Percentiles rank a stretch among this genome's conserved stretches.
Conservation (phyloP, 2,797 vertebrate species). For the Merluccius polli region DNA sequence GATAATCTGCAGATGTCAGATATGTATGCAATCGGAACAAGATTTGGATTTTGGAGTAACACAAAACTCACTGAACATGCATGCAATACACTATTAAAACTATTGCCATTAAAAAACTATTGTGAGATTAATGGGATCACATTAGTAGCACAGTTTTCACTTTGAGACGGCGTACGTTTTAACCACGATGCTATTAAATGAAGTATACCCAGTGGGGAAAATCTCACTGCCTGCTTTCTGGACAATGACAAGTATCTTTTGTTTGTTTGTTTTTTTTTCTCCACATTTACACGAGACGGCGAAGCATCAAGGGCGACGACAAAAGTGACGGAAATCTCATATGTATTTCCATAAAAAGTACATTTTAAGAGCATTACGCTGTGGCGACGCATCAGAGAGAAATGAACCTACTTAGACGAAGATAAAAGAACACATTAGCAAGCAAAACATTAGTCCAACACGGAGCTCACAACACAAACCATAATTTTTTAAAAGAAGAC, state of each 20-base stretch:
- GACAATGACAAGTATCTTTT: neutral
- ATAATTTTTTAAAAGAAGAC: neutral
- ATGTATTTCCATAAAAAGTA: neutral
- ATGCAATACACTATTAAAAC: neutral
- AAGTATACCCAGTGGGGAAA: neutral
- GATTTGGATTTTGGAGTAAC: neutral
- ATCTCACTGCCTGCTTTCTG: neutral
- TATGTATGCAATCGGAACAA: neutral
- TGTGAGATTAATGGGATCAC: neutral
- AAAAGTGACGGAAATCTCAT: neutral
- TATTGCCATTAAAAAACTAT: neutral
- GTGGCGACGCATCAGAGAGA: neutral
- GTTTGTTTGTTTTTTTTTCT: neutral
- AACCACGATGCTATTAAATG: neutral
- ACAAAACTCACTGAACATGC: neutral
- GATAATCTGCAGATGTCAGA: neutral
- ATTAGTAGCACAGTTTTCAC: constrained; percentile 40
- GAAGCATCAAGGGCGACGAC: neutral
- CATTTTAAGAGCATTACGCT: neutral
- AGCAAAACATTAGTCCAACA: neutral
- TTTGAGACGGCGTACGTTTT: neutral
- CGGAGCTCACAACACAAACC: neutral
- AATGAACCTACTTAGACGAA: neutral
- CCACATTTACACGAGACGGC: neutral
- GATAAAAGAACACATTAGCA: neutral